phyloP scores from a whole-genome alignment of 2,113 vertebrate species.

The Ciconia maguari region DNA sequence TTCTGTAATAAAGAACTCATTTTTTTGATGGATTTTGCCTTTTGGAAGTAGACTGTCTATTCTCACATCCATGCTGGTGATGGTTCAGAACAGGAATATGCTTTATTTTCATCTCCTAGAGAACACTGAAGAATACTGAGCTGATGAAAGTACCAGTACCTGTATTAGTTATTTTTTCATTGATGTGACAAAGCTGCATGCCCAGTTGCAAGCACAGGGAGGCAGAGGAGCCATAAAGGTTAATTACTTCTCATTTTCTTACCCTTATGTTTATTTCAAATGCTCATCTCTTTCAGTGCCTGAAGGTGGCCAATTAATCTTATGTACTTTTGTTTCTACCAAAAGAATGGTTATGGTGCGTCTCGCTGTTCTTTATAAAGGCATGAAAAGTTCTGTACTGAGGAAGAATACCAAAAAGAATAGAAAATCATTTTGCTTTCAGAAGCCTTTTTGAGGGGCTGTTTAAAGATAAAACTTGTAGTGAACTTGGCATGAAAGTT shows the following conservation, averaged over 20 bases:
- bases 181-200: constrained; percentile 12
- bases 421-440: neutral
- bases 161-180: neutral
- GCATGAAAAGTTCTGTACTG: neutral
- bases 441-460: neutral
- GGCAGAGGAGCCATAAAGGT: constrained; percentile 45
- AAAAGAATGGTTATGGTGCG: neutral
- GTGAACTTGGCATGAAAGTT: neutral
- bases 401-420: neutral
- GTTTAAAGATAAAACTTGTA: constrained; percentile 8
- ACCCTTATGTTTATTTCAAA: constrained; percentile 57
- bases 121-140: neutral
- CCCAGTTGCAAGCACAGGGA: neutral
- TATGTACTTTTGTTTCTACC: neutral
- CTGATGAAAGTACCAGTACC: neutral
- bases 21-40: neutral
- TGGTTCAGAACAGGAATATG: neutral
- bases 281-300: constrained; percentile 21
- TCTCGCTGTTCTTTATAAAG: neutral
- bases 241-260: constrained; percentile 65
- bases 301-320: constrained; percentile 61
- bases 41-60: neutral
- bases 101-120: neutral
- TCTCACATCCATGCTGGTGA: neutral
- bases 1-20: neutral